Base-by-base conservation (phyloP, 2,113 vertebrate genomes). In the Ranitomeya imitator region DNA sequence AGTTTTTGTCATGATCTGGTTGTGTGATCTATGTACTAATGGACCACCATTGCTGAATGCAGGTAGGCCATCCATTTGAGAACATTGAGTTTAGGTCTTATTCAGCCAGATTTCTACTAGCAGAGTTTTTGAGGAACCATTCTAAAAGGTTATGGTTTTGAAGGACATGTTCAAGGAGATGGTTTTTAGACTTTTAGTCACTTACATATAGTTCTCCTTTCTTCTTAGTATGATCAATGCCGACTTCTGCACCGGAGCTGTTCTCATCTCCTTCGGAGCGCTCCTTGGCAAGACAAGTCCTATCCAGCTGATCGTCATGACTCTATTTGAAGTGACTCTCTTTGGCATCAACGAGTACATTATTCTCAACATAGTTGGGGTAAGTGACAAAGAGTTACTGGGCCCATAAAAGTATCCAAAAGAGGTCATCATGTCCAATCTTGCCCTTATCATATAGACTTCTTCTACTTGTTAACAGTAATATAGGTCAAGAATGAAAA, bases 181-280 rank as follows among this genome's bases (percentile, higher is more conserved):
- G 37, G 37, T 45, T 45, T 45, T 3, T 45, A 45, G 37, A 45
- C 37, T 45, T 45, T 45, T 45, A 45, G 5, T 45, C 37, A 6
- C 67, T 71, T 71, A 31, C 14, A 1, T 37, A 37, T 1, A 14
- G 14, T 11, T 73, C 31, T 74, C 8, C 37, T 31, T 7, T 45
- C 71, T 74, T 23, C 71, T 83, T 93, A 99, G 98, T 91, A 94
- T 99, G 96, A 96, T 98, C 92, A 97, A 96, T 0, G 98, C 97
- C 0, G 97, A 98, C 78, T 98, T 98, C 94, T 98, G 97, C 67
- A 95, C 96, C 0, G 95, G 96, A 0, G 93, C 98, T 0, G 90
- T 97, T 51, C 96, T 99, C n/a, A 97, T 99, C 90, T 97, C 97
- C 2, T 93, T 94, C 0, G 97, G 98, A 0, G 97, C 97, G 0